A percentile compares a stretch with the other conserved stretches of the same genome.
Conservation (phyloP, 37 sponge, comb jelly and placozoan species). For the Oopsacas minuta region DNA sequence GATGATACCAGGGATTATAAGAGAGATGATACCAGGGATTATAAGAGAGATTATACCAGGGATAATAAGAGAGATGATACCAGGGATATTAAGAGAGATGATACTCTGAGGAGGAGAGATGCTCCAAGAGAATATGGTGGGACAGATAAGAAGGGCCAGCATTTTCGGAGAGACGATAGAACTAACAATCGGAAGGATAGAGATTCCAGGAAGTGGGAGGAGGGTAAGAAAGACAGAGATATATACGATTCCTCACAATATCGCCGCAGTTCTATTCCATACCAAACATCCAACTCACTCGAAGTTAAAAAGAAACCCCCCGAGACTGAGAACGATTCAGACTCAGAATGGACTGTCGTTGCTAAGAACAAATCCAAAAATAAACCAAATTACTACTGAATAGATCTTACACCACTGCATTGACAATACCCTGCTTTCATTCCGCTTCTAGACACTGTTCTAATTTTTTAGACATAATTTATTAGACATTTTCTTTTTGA, state of each 20-base stretch:
- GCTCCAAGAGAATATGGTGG: too few species aligned
- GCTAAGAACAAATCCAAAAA: background rate
- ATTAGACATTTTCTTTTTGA: background rate
- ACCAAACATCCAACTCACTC: background rate
- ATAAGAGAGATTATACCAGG: background rate
- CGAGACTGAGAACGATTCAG: background rate
- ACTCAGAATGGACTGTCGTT: slow-evolving; percentile 7
- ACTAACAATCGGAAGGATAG: background rate
- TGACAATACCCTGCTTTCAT: background rate
- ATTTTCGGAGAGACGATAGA: background rate
- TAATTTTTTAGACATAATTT: background rate
- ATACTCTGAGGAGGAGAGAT: background rate
- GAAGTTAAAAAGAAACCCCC: background rate
- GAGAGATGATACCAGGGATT: background rate
- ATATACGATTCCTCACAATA: background rate
- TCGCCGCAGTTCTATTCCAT: background rate
- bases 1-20: background rate
- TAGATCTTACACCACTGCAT: background rate
- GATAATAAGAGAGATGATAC: background rate
- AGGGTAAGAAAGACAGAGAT: background rate
- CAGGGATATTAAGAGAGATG: background rate
- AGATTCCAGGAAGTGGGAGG: too few species aligned
- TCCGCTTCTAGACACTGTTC: background rate
- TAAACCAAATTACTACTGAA: background rate
- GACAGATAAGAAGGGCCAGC: background rate